Conservation (phyloP, 2,113 vertebrate genomes). For the Panthera leo region DNA sequence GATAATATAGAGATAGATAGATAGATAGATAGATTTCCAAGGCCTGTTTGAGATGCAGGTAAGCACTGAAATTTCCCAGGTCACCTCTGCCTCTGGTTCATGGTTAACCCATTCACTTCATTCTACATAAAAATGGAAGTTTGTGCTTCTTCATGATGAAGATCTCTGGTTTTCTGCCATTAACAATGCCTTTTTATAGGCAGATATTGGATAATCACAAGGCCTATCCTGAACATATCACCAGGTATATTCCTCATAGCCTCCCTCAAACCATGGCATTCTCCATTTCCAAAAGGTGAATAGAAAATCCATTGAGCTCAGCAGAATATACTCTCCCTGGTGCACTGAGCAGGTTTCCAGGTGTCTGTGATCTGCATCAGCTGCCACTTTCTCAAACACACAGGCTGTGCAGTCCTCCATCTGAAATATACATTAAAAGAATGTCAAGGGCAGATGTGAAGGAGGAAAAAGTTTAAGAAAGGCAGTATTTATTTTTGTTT, state of each 20-base stretch:
- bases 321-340: not conserved
- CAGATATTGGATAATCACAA: not conserved
- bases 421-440: not conserved
- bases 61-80: not conserved
- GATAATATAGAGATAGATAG: too few relatives aligned
- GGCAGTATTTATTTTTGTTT: constrained; percentile 25
- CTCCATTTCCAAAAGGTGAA: not conserved
- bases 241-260: not conserved
- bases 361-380: not conserved
- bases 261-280: not conserved
- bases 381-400: not conserved
- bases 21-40: not conserved
- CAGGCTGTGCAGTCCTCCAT: not conserved
- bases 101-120: not conserved
- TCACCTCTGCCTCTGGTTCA: not conserved
- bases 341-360: not conserved
- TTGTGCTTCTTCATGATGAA: not conserved
- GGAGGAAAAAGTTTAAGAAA: not conserved
- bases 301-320: not conserved
- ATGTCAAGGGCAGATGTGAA: constrained; percentile 5
- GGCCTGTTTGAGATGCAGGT: not conserved
- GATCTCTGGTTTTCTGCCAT: not conserved
- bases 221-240: too few relatives aligned
- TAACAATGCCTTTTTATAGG: not conserved
- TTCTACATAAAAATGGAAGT: not conserved